phyloP scores from a whole-genome alignment of 2,888 invertebrate genomes.

The Chalcosyrphus nemorum region DNA sequence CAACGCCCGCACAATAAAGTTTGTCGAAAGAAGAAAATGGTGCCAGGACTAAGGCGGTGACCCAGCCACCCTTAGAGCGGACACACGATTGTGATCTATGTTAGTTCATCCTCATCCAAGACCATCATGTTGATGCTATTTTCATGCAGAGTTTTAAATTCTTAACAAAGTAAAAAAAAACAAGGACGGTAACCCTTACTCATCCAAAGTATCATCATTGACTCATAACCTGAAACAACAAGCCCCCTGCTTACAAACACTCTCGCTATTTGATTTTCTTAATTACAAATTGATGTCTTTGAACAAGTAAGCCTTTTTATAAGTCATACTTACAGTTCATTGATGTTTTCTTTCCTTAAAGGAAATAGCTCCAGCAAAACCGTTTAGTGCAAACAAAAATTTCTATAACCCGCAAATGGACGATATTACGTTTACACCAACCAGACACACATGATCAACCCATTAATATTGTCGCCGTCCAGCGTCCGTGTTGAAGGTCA shows the following conservation, averaged over 20 bases:
- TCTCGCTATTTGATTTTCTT: not conserved
- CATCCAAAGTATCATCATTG: not conserved
- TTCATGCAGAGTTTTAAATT: too few relatives aligned
- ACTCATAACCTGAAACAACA: not conserved
- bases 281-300: not conserved
- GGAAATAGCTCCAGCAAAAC: too few relatives aligned
- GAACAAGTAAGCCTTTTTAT: not conserved
- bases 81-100: too few relatives aligned
- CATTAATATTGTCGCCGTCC: not conserved
- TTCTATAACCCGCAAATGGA: too few relatives aligned
- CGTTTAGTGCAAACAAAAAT: too few relatives aligned
- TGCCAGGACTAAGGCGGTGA: too few relatives aligned
- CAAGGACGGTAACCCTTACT: not conserved
- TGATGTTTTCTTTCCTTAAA: not conserved
- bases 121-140: too few relatives aligned
- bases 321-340: not conserved
- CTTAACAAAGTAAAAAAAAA: not conserved
- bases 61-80: too few relatives aligned
- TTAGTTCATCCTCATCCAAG: too few relatives aligned
- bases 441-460: not conserved
- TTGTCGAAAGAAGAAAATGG: too few relatives aligned
- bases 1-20: too few relatives aligned
- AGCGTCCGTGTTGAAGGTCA: constrained; percentile 43
- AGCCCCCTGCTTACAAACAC: not conserved
- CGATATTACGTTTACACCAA: too few relatives aligned